These are phyloP conservation scores for Chiloscyllium punctatum DNA, from an alignment of 2,797 vertebrate species.

Conservation along the genomic window DNA sequence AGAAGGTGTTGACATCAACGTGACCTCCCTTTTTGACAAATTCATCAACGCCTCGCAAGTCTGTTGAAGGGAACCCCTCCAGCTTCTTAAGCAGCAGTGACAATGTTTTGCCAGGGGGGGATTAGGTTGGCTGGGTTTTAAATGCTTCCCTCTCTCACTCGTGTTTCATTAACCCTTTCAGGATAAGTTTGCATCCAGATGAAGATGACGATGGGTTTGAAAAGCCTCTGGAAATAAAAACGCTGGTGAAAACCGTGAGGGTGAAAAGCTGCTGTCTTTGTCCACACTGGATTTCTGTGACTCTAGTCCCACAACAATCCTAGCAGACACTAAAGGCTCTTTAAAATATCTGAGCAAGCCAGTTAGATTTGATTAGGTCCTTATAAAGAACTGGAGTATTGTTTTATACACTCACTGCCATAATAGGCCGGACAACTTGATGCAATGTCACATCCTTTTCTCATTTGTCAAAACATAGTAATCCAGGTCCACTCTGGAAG, in stretches of 20 bases:
- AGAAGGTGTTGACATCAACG: slow-evolving; percentile 47
- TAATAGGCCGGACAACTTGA: neutral
- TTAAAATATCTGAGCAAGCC: neutral
- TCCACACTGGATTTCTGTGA: neutral
- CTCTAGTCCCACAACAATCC: neutral
- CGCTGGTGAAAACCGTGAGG: neutral
- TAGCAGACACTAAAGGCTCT: neutral
- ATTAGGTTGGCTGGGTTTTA: neutral
- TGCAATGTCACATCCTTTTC: too few relatives aligned
- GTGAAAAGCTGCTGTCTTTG: neutral
- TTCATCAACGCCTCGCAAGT: slow-evolving; percentile 47
- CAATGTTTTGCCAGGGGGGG: neutral
- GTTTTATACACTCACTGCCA: neutral
- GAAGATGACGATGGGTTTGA: neutral
- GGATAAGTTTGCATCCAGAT: neutral
- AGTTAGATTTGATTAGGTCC: neutral
- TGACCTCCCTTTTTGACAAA: slow-evolving; percentile 44
- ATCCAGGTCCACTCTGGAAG: too few relatives aligned
- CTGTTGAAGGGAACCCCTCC: neutral
- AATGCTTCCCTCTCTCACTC: neutral
- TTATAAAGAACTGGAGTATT: neutral
- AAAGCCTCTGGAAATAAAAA: neutral
- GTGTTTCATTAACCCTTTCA: neutral
- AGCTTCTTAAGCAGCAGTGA: neutral
- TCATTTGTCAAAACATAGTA: too few relatives aligned